Evolutionary conservation across 2,797 vertebrate genomes (phyloP).

Genomic region (Sciaenops ocellatus): DNA sequence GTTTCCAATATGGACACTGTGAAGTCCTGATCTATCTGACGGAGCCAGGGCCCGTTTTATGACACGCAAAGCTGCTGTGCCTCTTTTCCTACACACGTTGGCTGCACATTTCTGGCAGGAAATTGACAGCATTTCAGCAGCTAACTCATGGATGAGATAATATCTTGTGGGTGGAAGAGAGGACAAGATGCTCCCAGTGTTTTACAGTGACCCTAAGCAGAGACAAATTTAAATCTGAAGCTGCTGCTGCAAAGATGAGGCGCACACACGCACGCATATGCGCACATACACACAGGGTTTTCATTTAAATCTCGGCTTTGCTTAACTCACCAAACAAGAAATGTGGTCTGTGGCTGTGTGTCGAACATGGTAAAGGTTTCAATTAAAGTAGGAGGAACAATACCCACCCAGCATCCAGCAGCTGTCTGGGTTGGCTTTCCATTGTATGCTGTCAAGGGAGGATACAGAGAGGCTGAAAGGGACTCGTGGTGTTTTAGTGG

Average conservation of each 20-base stretch:
- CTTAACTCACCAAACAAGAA: conserved; percentile 84
- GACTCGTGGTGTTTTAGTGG: conserved; percentile 47
- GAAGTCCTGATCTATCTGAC: conserved; percentile 75
- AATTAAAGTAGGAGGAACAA: conserved; percentile 81
- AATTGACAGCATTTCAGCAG: conserved; percentile 83
- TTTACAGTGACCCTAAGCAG: conserved; percentile 81
- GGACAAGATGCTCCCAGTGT: conserved; percentile 84
- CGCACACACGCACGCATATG: conserved; percentile 51
- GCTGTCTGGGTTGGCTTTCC: conserved; percentile 69
- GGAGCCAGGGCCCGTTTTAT: conserved; percentile 74
- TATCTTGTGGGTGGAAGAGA: conserved; percentile 84
- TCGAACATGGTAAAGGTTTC: conserved; percentile 84
- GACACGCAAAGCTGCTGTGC: conserved; percentile 78
- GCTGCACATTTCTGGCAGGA: conserved; percentile 85
- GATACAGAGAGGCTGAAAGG: conserved; percentile 41
- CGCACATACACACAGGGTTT: conserved; percentile 75
- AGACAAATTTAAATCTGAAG: conserved; percentile 78
- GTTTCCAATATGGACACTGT: conserved; percentile 85
- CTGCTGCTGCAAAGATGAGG: conserved; percentile 62
- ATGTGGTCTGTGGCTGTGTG: conserved; percentile 83
- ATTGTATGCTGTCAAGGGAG: conserved; percentile 37
- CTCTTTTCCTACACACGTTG: conserved; percentile 80
- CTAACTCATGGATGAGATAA: conserved; percentile 85
- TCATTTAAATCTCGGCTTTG: conserved; percentile 83
- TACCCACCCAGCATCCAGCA: conserved; percentile 70